A percentile compares a stretch with the other conserved stretches of the same genome.
Evolutionary conservation across 2,888 invertebrate species (phyloP).

Genomic region (Tridacna crocea): DNA sequence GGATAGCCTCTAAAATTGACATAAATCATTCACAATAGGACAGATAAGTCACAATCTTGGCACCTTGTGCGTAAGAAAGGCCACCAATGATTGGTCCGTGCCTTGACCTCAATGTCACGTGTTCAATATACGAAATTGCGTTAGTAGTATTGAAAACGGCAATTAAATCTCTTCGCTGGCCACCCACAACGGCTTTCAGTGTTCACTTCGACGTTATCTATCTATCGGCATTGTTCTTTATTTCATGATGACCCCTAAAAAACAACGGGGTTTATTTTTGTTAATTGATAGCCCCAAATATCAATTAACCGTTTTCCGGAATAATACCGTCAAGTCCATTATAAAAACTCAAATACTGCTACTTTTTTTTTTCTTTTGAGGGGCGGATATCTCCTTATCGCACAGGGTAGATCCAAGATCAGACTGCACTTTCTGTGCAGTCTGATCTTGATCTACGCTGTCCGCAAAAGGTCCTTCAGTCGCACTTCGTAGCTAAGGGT

Average conservation of each 20-base stretch:
- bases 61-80: conserved; percentile 59
- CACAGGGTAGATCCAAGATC: too few relatives aligned
- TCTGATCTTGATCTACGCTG: too few relatives aligned
- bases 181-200: conserved; percentile 53
- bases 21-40: conserved; percentile 56
- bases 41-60: conserved; percentile 52
- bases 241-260: conserved; percentile 6
- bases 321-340: too few relatives aligned
- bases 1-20: conserved; percentile 46
- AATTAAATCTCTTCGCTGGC: conserved; percentile 25
- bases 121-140: conserved; percentile 7
- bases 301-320: too few relatives aligned
- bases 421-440: too few relatives aligned
- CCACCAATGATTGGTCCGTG: conserved; percentile 49
- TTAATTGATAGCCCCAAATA: conserved; percentile 29
- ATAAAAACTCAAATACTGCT: too few relatives aligned
- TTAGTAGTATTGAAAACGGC: conserved; percentile 1
- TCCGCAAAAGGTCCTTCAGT: too few relatives aligned
- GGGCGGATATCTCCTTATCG: too few relatives aligned
- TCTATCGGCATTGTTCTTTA: conserved; percentile 22
- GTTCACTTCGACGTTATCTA: conserved; percentile 45
- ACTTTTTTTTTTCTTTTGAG: too few relatives aligned
- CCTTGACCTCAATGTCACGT: conserved; percentile 35
- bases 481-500: too few relatives aligned
- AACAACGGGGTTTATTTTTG: conserved; percentile 13